Evolutionary conservation across 2,797 vertebrate species (phyloP).

Genomic region (Leptoclinus maculatus): DNA sequence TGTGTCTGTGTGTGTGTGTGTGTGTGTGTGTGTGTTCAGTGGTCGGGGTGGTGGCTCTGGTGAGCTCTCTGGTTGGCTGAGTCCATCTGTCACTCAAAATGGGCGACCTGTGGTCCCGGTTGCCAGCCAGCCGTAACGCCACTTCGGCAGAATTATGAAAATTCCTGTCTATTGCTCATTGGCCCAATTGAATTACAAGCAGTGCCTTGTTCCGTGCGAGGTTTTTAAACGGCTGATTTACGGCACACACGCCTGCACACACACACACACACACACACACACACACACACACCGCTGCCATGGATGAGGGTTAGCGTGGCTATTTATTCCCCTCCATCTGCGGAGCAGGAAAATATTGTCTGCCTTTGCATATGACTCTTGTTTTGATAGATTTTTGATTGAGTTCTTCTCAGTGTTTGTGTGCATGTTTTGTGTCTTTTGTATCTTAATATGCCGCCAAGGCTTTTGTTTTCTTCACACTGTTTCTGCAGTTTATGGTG

Average conservation of each 20-base stretch:
- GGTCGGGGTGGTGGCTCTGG: conserved; percentile 67
- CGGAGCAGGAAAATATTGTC: conserved; percentile 59
- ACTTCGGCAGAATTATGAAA: conserved; percentile 88
- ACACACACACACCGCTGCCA: conserved; percentile 15
- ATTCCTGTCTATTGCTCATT: conserved; percentile 87
- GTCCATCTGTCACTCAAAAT: conserved; percentile 92
- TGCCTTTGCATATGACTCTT: conserved; percentile 60
- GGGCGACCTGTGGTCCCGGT: conserved; percentile 83
- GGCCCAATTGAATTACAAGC: conserved; percentile 87
- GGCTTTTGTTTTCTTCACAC: conserved; percentile 78
- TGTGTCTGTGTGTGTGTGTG: conserved; percentile 78
- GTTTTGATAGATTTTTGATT: conserved; percentile 78
- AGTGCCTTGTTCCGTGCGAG: conserved; percentile 65
- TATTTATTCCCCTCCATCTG: conserved; percentile 61
- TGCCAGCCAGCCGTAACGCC: conserved; percentile 81
- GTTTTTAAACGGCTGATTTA: conserved; percentile 74
- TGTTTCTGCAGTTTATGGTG: conserved; percentile 75
- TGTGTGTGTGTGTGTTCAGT: conserved; percentile 24
- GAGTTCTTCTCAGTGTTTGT: conserved; percentile 69
- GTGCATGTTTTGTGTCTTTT: conserved; percentile 64
- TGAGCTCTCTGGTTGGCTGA: conserved; percentile 90
- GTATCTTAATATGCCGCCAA: conserved; percentile 69
- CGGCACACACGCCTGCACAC: conserved; percentile 35
- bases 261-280: conserved; percentile 17
- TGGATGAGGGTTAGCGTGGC: conserved; percentile 36